Base-by-base conservation (phyloP, 2,888 invertebrate species). In the Adelphocoris suturalis region DNA sequence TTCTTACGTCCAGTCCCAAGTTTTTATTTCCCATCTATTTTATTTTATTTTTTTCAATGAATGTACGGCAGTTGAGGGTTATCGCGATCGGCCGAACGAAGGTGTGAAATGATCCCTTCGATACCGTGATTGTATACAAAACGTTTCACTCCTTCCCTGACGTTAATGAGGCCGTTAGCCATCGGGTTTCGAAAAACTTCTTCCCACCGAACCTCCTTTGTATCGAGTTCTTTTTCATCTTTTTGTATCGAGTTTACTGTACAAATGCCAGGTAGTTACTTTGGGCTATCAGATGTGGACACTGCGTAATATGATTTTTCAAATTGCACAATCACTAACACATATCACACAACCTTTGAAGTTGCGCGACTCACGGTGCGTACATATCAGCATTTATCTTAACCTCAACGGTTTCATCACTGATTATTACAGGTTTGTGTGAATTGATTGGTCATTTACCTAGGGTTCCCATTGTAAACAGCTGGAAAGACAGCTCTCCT, bases 121-220 rank as follows among this genome's bases (percentile, higher is more conserved):
- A 68, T 68, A 12, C 27, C 23, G 5, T 68, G 68, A 12, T 23
- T 23, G 23, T 23, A 7, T 68, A 68, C 27, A 68, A 61, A 61
- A 61, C 11, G 23, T 68, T 23, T 68, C 23, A 68, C 68, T 68
- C 68, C 68, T 68, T 19, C 23, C 19, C 23, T 27, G 27, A 68
- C 23, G 12, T 68, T 68, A 68, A 68, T 68, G 68, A n/a, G 68
- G 68, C 12, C 68, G 68, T 68, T 68, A 9, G 23, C 68, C 68
- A 23, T 23, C 23, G 68, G 23, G 19, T 68, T 68, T 23, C 19
- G 23, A 68, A 68, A 61, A 61, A 9, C 61, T 61, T 16, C 57
- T 57, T 61, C 61, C n/a, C 16, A 61, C n/a, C 0, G n/a, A 61
- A 3, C 61, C 13, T 2, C 52, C n/a, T n/a, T 19, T 61, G 61